phyloP scores from a whole-genome alignment of 2,888 invertebrate species.

The Pardosa pseudoannulata region DNA sequence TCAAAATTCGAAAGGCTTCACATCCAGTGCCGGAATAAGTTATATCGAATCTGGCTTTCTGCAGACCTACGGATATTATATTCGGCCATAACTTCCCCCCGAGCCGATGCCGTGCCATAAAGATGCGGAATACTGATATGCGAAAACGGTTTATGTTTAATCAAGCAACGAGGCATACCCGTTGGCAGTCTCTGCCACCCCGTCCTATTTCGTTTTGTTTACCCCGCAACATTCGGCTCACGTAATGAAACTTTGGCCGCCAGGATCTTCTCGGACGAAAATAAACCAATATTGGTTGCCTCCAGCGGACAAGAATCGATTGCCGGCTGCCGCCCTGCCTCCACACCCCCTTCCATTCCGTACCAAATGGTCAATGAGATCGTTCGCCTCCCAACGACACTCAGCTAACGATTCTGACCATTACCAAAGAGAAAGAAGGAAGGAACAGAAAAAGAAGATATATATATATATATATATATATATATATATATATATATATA shows the following conservation, averaged over 20 bases:
- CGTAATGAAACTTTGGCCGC: conserved; percentile 15
- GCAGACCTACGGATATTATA: not conserved
- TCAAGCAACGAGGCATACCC: not conserved
- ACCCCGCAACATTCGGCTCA: conserved; percentile 9
- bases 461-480: too few species aligned
- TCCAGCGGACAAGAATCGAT: conserved; percentile 7
- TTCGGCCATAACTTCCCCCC: not conserved
- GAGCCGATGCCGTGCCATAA: not conserved
- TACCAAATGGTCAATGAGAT: conserved; percentile 6
- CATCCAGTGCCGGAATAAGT: too few species aligned
- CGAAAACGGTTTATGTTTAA: conserved; percentile 8
- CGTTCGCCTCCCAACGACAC: not conserved
- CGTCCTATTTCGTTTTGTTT: conserved; percentile 4
- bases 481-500: too few species aligned
- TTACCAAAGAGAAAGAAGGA: not conserved
- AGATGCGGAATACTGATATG: not conserved
- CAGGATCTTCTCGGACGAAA: not conserved
- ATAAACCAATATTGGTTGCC: not conserved
- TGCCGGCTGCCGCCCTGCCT: not conserved
- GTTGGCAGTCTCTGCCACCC: not conserved
- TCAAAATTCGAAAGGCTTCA: too few species aligned
- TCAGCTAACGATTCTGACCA: not conserved
- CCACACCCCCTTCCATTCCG: not conserved
- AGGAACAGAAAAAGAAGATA: not conserved
- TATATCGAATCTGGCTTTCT: not conserved